Evolutionary conservation across 2,797 vertebrate species (phyloP).

Genomic region (Macroramphosus scolopax): DNA sequence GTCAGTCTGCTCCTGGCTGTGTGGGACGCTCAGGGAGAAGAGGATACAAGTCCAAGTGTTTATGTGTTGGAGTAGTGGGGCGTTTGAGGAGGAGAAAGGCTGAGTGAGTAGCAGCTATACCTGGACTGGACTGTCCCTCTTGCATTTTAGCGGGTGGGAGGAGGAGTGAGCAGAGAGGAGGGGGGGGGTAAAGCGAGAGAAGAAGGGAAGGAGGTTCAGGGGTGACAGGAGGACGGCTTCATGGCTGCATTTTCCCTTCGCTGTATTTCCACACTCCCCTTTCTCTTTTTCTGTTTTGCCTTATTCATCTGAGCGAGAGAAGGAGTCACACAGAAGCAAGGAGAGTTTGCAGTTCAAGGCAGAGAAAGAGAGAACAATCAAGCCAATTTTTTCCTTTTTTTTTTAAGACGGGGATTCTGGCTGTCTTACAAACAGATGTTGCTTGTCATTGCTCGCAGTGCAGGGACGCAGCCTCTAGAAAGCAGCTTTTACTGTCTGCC

Average conservation of each 20-base stretch:
- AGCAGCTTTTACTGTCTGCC: slow-evolving; percentile 57
- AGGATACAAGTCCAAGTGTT: slow-evolving; percentile 51
- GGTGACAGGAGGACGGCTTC: slow-evolving; percentile 77
- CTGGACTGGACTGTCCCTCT: slow-evolving; percentile 64
- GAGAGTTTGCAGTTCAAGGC: slow-evolving; percentile 59
- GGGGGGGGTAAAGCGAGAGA: slow-evolving; percentile 19
- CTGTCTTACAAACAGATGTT: slow-evolving; percentile 89
- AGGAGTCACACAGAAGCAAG: slow-evolving; percentile 60
- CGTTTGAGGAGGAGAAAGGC: slow-evolving; percentile 58
- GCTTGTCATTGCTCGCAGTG: slow-evolving; percentile 84
- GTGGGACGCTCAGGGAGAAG: slow-evolving; percentile 54
- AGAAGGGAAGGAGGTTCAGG: slow-evolving; percentile 70
- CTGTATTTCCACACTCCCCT: slow-evolving; percentile 69
- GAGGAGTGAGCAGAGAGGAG: slow-evolving; percentile 42
- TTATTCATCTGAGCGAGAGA: slow-evolving; percentile 69
- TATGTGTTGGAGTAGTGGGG: slow-evolving; percentile 50
- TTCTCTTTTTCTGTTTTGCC: slow-evolving; percentile 61
- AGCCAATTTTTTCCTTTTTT: slow-evolving; percentile 65
- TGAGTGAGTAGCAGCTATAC: slow-evolving; percentile 65
- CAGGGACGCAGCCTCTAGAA: slow-evolving; percentile 79
- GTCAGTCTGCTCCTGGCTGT: slow-evolving; percentile 64
- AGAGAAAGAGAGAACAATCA: slow-evolving; percentile 61
- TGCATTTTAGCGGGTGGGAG: slow-evolving; percentile 26
- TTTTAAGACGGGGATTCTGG: slow-evolving; percentile 76
- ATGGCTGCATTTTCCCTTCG: slow-evolving; percentile 75